Evolutionary conservation across 2,113 vertebrate species (phyloP).

Genomic region (Herpailurus yagouaroundi): DNA sequence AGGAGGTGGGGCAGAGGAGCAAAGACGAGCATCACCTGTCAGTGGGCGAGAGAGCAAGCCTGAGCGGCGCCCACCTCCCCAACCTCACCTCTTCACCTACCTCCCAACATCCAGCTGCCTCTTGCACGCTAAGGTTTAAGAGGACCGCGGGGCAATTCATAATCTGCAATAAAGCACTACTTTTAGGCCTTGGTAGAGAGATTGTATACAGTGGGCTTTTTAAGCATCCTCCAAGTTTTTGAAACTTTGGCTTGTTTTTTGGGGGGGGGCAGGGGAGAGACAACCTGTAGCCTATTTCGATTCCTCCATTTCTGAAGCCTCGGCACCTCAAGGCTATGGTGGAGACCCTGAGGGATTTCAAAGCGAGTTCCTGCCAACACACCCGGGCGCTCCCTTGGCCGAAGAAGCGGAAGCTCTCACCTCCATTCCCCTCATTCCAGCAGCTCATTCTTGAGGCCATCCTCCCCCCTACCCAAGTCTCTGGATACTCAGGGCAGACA

Average conservation of each 20-base stretch:
- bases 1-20: neutral
- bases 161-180: neutral
- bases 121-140: fast-evolving
- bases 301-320: neutral
- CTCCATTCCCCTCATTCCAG: neutral
- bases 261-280: neutral
- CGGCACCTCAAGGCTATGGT: too few relatives aligned
- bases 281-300: too few relatives aligned
- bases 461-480: neutral
- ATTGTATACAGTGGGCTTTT: neutral
- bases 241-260: neutral
- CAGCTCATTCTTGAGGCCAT: neutral
- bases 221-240: neutral
- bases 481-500: neutral
- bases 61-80: fast-evolving
- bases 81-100: fast-evolving
- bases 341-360: neutral
- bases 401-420: neutral
- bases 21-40: neutral
- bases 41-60: fast-evolving
- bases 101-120: fast-evolving
- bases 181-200: neutral
- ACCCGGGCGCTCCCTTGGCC: neutral
- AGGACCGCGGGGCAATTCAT: neutral
- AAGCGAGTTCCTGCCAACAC: fast-evolving